Evolutionary conservation across 2,797 vertebrate species (phyloP).

Genomic region (Decapterus maruadsi): DNA sequence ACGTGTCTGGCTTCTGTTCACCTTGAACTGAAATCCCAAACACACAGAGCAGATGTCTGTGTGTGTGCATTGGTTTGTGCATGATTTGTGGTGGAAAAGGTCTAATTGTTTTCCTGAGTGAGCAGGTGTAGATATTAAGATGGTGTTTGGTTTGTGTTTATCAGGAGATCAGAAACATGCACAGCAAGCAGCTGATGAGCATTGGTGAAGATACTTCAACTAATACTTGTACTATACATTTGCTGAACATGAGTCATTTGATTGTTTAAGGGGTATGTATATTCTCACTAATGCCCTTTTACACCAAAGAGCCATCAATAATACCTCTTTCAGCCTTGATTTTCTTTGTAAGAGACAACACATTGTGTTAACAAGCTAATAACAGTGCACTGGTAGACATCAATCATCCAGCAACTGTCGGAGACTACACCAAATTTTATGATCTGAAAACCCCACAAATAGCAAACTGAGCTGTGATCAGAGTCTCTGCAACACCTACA

Average conservation of each 20-base stretch:
- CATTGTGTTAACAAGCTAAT: neutral
- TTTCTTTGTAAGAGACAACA: neutral
- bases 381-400: neutral
- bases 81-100: neutral
- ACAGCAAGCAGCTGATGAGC: slow-evolving; percentile 96
- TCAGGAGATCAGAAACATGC: slow-evolving; percentile 96
- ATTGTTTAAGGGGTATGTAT: neutral
- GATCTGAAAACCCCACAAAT: neutral
- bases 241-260: neutral
- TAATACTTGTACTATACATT: neutral
- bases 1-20: neutral
- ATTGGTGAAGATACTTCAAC: slow-evolving; percentile 79
- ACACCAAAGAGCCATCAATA: neutral
- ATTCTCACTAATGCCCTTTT: neutral
- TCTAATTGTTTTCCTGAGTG: neutral
- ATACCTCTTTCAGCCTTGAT: neutral
- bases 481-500: neutral
- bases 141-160: slow-evolving; percentile 48
- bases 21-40: neutral
- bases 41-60: neutral
- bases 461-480: neutral
- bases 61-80: neutral
- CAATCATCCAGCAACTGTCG: neutral
- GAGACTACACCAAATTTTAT: neutral
- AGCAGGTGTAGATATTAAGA: neutral